Evolutionary conservation across 2,888 invertebrate genomes (phyloP).

Genomic region (Watsonalla cultraria): DNA sequence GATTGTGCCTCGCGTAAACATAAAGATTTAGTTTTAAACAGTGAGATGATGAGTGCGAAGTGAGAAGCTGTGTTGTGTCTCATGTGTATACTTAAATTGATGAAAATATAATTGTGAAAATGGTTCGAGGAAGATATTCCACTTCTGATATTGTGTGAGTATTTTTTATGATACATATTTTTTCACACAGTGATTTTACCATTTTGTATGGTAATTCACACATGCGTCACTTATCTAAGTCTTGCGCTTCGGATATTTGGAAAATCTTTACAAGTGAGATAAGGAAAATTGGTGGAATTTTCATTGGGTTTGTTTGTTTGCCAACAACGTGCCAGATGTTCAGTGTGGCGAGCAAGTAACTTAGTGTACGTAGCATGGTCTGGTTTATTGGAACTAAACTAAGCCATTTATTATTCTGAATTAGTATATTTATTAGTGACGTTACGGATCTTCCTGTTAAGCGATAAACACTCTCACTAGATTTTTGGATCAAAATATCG

Average conservation of each 20-base stretch:
- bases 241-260: too few relatives aligned
- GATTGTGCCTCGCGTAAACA: constrained; percentile 53
- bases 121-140: constrained; percentile 73
- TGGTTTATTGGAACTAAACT: too few relatives aligned
- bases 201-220: too few relatives aligned
- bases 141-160: constrained; percentile 69
- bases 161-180: constrained; percentile 16
- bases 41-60: constrained; percentile 47
- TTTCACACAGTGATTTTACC: background rate
- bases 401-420: too few relatives aligned
- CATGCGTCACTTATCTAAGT: too few relatives aligned
- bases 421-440: too few relatives aligned
- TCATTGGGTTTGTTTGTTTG: background rate
- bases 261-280: background rate
- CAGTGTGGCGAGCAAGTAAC: background rate
- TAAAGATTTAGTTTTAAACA: constrained; percentile 42
- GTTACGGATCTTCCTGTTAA: too few relatives aligned
- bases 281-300: background rate
- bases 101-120: constrained; percentile 37
- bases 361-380: too few relatives aligned
- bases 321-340: constrained; percentile 8
- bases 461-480: too few relatives aligned
- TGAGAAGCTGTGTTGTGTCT: constrained; percentile 31
- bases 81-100: constrained; percentile 25
- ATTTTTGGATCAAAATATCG: too few relatives aligned